phyloP scores from a whole-genome alignment of 2,113 vertebrate genomes.

The Perccottus glenii region DNA sequence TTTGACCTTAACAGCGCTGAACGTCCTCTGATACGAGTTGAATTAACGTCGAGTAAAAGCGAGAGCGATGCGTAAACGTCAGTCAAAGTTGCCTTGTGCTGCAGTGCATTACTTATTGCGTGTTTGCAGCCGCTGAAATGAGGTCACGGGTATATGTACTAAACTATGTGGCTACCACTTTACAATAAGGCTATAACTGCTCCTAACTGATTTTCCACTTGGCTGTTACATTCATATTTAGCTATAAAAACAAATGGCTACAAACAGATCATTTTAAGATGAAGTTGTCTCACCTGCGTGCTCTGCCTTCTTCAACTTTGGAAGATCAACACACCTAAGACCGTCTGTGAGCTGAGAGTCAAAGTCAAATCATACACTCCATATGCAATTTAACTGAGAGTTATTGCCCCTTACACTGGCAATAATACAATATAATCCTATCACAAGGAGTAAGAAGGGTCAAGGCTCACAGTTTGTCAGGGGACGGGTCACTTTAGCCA shows the following conservation, averaged over 20 bases:
- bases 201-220: not conserved
- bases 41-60: slow-evolving; percentile 1
- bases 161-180: slow-evolving; percentile 34
- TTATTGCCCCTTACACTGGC: no score
- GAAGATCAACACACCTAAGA: not conserved
- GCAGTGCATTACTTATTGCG: slow-evolving; percentile 24
- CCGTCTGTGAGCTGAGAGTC: no score
- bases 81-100: slow-evolving; percentile 27
- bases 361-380: no score
- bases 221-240: not conserved
- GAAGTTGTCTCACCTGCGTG: not conserved
- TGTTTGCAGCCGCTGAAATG: slow-evolving; percentile 46
- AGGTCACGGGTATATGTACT: slow-evolving; percentile 52
- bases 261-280: not conserved
- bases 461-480: no score
- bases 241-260: not conserved
- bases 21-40: slow-evolving; percentile 1
- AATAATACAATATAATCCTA: no score
- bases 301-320: not conserved
- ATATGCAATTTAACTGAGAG: no score
- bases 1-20: slow-evolving; percentile 3
- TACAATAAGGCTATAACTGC: not conserved
- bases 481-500: no score
- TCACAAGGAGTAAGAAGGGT: no score
- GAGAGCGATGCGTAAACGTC: slow-evolving; percentile 13